Base-by-base conservation (phyloP, 2,888 invertebrate genomes). In the Pharmacophagus antenor region DNA sequence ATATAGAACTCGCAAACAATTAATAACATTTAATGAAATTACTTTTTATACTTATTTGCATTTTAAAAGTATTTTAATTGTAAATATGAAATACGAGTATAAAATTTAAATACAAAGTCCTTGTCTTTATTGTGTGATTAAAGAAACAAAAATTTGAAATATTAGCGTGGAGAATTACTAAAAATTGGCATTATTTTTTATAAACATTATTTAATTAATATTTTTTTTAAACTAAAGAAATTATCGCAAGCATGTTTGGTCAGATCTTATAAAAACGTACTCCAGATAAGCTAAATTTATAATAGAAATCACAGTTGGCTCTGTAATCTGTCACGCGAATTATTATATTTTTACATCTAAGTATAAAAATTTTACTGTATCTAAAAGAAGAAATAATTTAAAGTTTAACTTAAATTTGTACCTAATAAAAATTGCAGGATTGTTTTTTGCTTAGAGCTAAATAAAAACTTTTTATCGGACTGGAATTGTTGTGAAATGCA, bases 401-500 rank as follows among this genome's bases (percentile, higher is more conserved):
- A 44, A 5, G 17, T 8, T 7, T n/a, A 18, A 18, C 21, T 4
- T 58, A 8, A 47, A 52, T 52, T 37, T 47, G 18, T 52, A n/a
- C 37, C n/a, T 37, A 52, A 52, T 52, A 46, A 52, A 52, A 58
- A 49, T 52, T 49, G 48, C 27, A 21, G 22, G 37, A 54, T 54
- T 55, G 49, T 60, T 60, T 60, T 56, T 47, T 60, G 17, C 51
- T 46, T 44, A 22, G 21, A n/a, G 25, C 18, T 31, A 47, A 55
- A 50, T 23, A 60, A 60, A 60, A 60, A 60, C 47, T 50, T n/a
- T 25, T 18, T 3, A 37, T 41, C 56, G n/a, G 41, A 20, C 41
- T 52, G 47, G 48, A 56, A 61, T 52, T 56, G 56, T 56, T 61
- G 56, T 48, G 48, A 52, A 61, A 60, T 50, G 54, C 55, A 55